Evolutionary conservation across 2,888 invertebrate genomes (phyloP).

Genomic region (Alloscopus bannaensis): DNA sequence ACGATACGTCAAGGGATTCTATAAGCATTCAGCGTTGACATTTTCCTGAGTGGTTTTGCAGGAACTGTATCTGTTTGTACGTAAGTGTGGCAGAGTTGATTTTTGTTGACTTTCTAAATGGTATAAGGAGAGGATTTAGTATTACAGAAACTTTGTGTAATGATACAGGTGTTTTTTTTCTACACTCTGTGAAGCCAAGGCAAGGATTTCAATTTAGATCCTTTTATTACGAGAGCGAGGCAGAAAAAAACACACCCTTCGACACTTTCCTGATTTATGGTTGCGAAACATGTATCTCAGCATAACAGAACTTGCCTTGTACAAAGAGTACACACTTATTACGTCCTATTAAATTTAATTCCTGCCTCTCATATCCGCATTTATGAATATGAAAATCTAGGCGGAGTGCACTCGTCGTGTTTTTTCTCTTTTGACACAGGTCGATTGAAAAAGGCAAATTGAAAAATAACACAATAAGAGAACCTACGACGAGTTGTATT

Average conservation of each 20-base stretch:
- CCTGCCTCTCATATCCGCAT: constrained; percentile 47
- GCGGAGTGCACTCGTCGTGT: constrained; percentile 9
- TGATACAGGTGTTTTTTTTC: neutral
- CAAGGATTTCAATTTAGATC: constrained; percentile 40
- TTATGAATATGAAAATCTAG: constrained; percentile 12
- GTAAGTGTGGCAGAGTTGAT: constrained; percentile 4
- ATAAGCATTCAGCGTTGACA: constrained; percentile 16
- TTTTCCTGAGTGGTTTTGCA: constrained; percentile 19
- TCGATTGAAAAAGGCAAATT: neutral
- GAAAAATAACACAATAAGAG: neutral
- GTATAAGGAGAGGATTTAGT: neutral
- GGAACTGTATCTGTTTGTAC: too few species aligned
- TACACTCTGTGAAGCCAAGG: constrained; percentile 7
- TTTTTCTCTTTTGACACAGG: neutral
- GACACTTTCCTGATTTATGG: constrained; percentile 28
- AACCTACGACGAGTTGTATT: neutral
- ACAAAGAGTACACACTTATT: constrained; percentile 15
- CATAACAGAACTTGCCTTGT: neutral
- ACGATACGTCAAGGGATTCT: too few species aligned
- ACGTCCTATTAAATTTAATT: constrained; percentile 35
- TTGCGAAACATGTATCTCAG: neutral
- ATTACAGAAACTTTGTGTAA: neutral
- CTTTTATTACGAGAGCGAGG: neutral
- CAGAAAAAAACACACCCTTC: constrained; percentile 16
- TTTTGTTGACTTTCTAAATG: constrained; percentile 18